phyloP scores from a whole-genome alignment of 2,888 invertebrate species.

The Frankliniella intonsa region DNA sequence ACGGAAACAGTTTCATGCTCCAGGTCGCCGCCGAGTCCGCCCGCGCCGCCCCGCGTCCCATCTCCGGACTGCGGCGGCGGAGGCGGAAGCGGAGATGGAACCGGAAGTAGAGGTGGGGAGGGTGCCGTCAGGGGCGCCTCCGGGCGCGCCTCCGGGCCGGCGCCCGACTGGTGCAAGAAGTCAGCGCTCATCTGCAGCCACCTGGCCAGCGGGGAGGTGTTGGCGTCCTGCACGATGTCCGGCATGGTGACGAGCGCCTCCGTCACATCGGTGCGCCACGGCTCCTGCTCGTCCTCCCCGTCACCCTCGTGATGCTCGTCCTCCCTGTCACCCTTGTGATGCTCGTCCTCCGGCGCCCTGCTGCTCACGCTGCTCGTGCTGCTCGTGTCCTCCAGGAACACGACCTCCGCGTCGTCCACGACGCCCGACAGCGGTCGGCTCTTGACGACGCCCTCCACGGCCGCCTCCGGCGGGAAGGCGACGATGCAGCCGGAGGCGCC shows the following conservation, averaged over 20 bases:
- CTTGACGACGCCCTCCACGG: background rate
- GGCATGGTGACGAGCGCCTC: conserved; percentile 2
- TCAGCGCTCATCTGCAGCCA: conserved; percentile 11
- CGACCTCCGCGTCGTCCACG: conserved; percentile 2
- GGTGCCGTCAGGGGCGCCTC: no score
- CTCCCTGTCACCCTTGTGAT: background rate
- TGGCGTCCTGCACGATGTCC: conserved; percentile 20
- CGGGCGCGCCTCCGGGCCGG: background rate
- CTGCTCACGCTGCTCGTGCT: conserved; percentile 2
- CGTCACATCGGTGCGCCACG: background rate
- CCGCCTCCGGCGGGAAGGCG: background rate
- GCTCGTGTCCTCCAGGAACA: conserved; percentile 15
- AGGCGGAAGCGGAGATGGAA: no score
- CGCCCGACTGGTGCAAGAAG: background rate
- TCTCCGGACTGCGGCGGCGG: no score
- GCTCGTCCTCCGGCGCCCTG: background rate
- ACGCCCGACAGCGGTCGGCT: background rate
- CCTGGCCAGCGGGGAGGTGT: conserved; percentile 8
- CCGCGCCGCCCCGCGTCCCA: no score
- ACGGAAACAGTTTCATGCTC: no score
- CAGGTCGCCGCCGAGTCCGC: no score
- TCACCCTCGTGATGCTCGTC: background rate
- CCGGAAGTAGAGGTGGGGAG: no score
- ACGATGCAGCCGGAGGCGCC: background rate
- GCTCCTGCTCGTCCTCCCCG: background rate